Conservation (phyloP, 1,140 invertebrate species). For the Ooceraea biroi region DNA sequence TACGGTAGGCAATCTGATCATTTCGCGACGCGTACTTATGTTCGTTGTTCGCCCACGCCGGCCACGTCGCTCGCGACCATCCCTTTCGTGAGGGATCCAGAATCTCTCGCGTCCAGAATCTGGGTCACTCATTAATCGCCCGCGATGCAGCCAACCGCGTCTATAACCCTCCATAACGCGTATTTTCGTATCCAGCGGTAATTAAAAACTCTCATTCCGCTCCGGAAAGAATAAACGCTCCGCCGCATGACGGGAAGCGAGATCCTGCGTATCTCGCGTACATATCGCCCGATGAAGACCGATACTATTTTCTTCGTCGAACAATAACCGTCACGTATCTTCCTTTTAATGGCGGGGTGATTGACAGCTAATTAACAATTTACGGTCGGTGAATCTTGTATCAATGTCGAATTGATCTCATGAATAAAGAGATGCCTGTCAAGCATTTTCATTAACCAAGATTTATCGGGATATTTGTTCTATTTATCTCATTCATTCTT, state of each 20-base stretch:
- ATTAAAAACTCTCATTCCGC: slow-evolving; percentile 45
- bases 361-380: slow-evolving; percentile 45
- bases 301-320: not conserved
- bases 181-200: slow-evolving; percentile 3
- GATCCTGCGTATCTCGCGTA: not conserved
- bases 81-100: slow-evolving; percentile 60
- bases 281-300: slow-evolving; percentile 28
- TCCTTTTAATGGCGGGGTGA: slow-evolving; percentile 26
- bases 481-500: too few species aligned
- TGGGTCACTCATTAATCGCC: slow-evolving; percentile 66
- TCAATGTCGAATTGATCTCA: not conserved
- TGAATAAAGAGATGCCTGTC: not conserved
- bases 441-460: not conserved
- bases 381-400: not conserved
- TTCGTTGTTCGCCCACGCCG: not conserved
- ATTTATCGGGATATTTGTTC: not conserved
- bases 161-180: not conserved
- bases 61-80: not conserved
- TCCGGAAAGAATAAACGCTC: not conserved
- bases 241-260: not conserved
- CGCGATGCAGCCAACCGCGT: slow-evolving; percentile 53
- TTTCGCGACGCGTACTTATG: slow-evolving; percentile 49
- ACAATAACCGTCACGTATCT: slow-evolving; percentile 12
- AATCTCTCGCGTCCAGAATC: slow-evolving; percentile 42
- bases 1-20: slow-evolving; percentile 64